These are phyloP conservation scores for Cygnus buccinator DNA, from an alignment of 2,113 vertebrate species.

Conservation along the genomic window DNA sequence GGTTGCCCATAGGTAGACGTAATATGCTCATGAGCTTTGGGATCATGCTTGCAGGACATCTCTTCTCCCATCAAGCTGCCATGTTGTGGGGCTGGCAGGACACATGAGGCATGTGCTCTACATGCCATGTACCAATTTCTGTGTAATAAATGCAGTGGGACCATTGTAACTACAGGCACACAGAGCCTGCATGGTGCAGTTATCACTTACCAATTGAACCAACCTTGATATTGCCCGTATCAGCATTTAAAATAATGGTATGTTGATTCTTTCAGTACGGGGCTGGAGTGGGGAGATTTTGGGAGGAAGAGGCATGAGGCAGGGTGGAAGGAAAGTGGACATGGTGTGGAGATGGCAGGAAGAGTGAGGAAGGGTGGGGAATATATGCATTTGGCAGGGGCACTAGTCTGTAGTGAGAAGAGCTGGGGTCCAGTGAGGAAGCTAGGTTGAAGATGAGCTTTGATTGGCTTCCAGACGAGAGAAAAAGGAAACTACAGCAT, in stretches of 20 bases:
- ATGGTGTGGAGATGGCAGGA: background rate
- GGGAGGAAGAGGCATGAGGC: background rate
- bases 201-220: background rate
- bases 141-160: background rate
- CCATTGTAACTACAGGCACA: background rate
- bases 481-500: background rate
- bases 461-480: background rate
- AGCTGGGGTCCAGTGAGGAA: fast-evolving
- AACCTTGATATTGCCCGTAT: background rate
- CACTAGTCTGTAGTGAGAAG: background rate
- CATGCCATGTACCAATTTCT: background rate
- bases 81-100: background rate
- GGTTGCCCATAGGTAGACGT: fast-evolving
- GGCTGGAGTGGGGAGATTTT: background rate
- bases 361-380: background rate
- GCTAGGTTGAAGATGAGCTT: fast-evolving
- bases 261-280: background rate
- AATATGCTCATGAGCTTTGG: background rate
- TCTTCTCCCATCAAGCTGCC: background rate
- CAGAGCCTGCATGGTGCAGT: fast-evolving
- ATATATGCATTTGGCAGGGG: background rate
- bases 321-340: background rate
- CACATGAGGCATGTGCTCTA: background rate
- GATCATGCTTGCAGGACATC: background rate
- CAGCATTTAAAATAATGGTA: background rate